Evolutionary conservation across 2,888 invertebrate genomes (phyloP), one percentile per base, ranked within the genome.

Genomic region (Loripinus fragilis): DNA sequence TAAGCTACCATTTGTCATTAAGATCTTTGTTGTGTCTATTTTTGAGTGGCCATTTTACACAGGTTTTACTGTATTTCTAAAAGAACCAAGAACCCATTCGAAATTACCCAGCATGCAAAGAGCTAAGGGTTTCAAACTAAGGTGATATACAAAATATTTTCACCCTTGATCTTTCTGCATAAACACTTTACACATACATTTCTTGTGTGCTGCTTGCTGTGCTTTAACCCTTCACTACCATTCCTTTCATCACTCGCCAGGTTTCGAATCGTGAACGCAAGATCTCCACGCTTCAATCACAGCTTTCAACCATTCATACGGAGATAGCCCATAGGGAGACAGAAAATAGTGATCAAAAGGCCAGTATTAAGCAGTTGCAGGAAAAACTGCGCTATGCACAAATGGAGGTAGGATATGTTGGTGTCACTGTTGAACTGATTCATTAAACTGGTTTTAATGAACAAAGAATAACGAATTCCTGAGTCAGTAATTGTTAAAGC

Each of bases 201-300:
- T 12, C 33, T 17, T 33, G 33, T 60, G 60, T 60, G 60, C n/a
- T 60, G 60, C 17, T 60, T 60, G 60, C 60, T 30, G 60, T 60
- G 60, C 7, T 60, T 20, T 60, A 60, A 60, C 33, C 7, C 33
- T 33, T 60, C 60, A 60, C 60, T 17, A 8, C 55, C 55, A 55
- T 55, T 60, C 28, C 33, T 60, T 17, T 60, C 60, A 60, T 60
- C 60, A 60, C 60, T 28, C 15, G 30, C 30, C 75, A 91, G 91
- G 81, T 91, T 3, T 87, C 88, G 80, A 89, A 85, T 67, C 79
- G 89, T 65, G 92, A 93, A 42, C 81, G 91, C 41, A 91, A 91
- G 83, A 84, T 92, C 10, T 45, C 83, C n/a, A 65, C 81, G 25
- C 87, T 93, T 64, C 90, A 91, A 76, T 67, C 86, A 25, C 90